Base-by-base conservation (phyloP, 1,140 invertebrate species). In the Cydia splendana region DNA sequence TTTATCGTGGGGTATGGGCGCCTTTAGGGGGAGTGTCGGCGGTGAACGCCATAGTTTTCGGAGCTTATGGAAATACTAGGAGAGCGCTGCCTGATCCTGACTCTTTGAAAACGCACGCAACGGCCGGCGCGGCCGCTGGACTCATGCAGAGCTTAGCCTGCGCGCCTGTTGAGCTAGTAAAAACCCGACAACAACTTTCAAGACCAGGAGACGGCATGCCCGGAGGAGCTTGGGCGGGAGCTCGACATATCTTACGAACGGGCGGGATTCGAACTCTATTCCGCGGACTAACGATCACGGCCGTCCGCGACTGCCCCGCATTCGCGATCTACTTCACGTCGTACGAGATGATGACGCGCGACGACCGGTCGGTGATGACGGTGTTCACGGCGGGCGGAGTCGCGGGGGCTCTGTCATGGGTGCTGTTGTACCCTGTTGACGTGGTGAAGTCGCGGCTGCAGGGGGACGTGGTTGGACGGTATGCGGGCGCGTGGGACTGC, bases 21-120 rank as follows among this genome's bases (percentile, higher is more conserved):
- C 98, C 98, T 6, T 94, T 99, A 87, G 96, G 95, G 15, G 97
- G 97, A 9, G 95, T 99, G 6, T 96, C 97, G 13, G 93, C 95
- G 5, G 96, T 99, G 3, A 99, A 99, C 88, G 98, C 98, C 1
- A 95, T 99, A 45, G 96, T 98, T 2, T 99, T 99, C 85, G 98
- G 98, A 1, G 96, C 98, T 3, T 98, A 99, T 84, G 97, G 97
- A 24, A 96, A 97, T 78, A 94, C 96, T 0, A 95, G 96, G 77
- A 94, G 95, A 77, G 85, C 92, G 1, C 81, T 96, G n/a, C 82
- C 93, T 0, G 93, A 97, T 74, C 94, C 95, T 0, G 91, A 96
- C 76, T 93, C 95, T 0, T 84, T 97, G 9, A 83, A 82, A 30
- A 94, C 95, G 0, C 96, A 97, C 85, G 96, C 96, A 65, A 77